Percentiles rank a stretch among this genome's conserved stretches.
Conservation (phyloP, 2,113 vertebrate genomes). For the Marmota monax region DNA sequence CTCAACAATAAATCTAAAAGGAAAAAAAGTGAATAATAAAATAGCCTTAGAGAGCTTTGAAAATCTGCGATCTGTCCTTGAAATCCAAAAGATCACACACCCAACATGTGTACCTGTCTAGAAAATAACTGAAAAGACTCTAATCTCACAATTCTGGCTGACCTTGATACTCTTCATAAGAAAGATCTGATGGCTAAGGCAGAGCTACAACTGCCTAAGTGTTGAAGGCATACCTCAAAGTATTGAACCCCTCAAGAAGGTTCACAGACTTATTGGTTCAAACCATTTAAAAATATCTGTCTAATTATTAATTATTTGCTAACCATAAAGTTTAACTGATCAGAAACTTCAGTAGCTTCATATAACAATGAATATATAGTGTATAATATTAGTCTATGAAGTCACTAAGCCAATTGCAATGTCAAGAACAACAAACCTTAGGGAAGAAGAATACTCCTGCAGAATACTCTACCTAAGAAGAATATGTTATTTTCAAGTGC, state of each 20-base stretch:
- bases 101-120: neutral
- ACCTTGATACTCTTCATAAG: neutral
- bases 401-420: neutral
- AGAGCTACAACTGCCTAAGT: neutral
- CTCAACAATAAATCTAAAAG: neutral
- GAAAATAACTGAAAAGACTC: neutral
- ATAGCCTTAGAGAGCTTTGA: neutral
- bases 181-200: neutral
- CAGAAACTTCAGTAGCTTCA: neutral
- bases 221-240: neutral
- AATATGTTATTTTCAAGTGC: too few relatives aligned
- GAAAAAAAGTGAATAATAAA: constrained; percentile 7
- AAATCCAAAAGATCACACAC: neutral
- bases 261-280: neutral
- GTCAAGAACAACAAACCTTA: neutral
- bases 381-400: neutral
- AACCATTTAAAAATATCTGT: neutral
- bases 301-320: constrained; percentile 1
- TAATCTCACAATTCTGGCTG: neutral
- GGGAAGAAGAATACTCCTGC: neutral
- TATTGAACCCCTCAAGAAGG: neutral
- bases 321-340: neutral
- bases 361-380: neutral
- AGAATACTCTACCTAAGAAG: too few relatives aligned
- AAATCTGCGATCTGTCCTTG: neutral